Evolutionary conservation across 2,888 invertebrate genomes (phyloP), one percentile per base, ranked within the genome.

Genomic region (Caenorhabditis sulstoni): DNA sequence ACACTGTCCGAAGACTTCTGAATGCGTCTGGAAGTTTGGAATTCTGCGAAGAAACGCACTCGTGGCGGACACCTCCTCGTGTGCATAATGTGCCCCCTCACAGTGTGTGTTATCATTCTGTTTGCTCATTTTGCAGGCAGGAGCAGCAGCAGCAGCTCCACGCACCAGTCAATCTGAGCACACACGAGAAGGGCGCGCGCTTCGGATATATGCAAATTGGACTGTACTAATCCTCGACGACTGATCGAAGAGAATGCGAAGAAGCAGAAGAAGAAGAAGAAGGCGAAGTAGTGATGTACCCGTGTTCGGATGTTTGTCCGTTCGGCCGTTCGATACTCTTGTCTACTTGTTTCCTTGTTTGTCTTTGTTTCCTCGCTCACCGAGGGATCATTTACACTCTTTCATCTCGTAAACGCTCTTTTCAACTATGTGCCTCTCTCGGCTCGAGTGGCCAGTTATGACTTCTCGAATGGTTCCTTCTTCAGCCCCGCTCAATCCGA

Each of bases 101-200:
- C 37, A 16, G 41, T 64, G 64, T 59, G 41, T 68, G 29, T 58
- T 71, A 71, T 71, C 71, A 71, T 64, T 71, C 50, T 71, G 57
- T 71, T 71, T 71, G 71, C 64, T 64, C 64, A 62, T 62, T 55
- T 68, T 61, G 41, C 66, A 67, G 66, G 52, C 71, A 71, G 37
- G 16, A 18, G 7, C 57, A 16, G 57, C 20, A 11, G 14, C n/a
- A 8, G 29, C 52, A 12, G 9, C 22, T 23, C 58, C 44, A 44
- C 58, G 45, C 44, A 20, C 49, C 73, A 73, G 64, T 73, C 73
- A 73, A 73, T 73, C 73, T 73, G 73, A 73, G 73, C 73, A 73
- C 73, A 73, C 73, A 73, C 20, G 57, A 62, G 39, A 39, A 16
- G 50, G 37, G 23, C 35, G 44, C 14, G 16, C 18, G 44, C 22